phyloP scores from a whole-genome alignment of 2,888 invertebrate species.

The Drosophila paramelanica region DNA sequence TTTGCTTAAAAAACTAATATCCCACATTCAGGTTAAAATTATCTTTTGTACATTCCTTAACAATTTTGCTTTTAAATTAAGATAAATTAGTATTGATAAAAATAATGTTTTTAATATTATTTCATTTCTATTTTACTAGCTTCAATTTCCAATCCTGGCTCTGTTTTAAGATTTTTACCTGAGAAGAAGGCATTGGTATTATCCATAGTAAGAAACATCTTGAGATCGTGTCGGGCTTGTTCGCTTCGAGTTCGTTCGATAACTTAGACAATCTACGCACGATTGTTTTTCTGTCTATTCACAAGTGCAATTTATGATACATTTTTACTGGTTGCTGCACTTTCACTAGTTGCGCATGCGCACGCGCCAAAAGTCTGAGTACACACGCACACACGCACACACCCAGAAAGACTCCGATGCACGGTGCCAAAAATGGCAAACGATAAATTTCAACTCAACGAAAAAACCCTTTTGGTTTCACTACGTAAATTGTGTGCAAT shows the following conservation, averaged over 20 bases:
- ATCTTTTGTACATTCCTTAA: too few species aligned
- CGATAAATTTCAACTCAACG: slow-evolving; percentile 29
- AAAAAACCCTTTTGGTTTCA: slow-evolving; percentile 45
- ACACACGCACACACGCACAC: slow-evolving; percentile 11
- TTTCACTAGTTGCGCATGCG: slow-evolving; percentile 70
- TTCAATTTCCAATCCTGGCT: too few species aligned
- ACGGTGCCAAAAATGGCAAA: slow-evolving; percentile 60
- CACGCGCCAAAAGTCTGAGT: slow-evolving; percentile 59
- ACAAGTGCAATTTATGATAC: slow-evolving; percentile 58
- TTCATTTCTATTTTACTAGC: too few species aligned
- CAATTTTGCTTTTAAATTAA: too few species aligned
- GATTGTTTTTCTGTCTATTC: slow-evolving; percentile 40
- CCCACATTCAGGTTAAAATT: too few species aligned
- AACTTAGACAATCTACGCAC: slow-evolving; percentile 41
- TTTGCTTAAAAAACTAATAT: too few species aligned
- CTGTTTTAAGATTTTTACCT: slow-evolving; percentile 67
- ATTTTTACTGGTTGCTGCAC: slow-evolving; percentile 52
- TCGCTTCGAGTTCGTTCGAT: slow-evolving; percentile 17
- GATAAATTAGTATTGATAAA: too few species aligned
- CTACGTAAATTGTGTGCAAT: slow-evolving; percentile 41
- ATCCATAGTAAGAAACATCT: slow-evolving; percentile 84
- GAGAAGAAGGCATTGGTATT: slow-evolving; percentile 84
- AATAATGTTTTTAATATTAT: too few species aligned
- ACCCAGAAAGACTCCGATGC: slow-evolving; percentile 8
- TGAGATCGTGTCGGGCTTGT: slow-evolving; percentile 39